These are phyloP conservation scores for Plecotus auritus DNA, from an alignment of 2,113 vertebrate genomes.

Conservation along the genomic window DNA sequence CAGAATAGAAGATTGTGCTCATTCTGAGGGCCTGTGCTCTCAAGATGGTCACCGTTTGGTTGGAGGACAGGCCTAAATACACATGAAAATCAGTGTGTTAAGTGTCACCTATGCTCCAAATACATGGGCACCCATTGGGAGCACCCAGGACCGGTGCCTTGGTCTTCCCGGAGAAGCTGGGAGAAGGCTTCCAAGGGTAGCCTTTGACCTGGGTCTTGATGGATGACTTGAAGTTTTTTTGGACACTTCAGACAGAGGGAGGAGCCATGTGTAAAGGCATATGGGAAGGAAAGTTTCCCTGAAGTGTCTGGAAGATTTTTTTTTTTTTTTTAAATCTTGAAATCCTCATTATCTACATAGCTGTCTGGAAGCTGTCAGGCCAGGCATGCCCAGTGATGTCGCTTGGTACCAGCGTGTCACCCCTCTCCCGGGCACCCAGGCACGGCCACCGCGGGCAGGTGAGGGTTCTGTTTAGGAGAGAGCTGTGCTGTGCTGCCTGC, in stretches of 20 bases:
- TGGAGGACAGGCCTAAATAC: background rate
- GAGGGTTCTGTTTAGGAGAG: background rate
- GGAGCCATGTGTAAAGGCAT: background rate
- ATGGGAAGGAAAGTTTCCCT: background rate
- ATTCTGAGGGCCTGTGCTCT: background rate
- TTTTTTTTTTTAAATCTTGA: background rate
- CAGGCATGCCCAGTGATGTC: fast-evolving
- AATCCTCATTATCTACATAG: background rate
- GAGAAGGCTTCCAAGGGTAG: background rate
- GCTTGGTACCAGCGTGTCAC: background rate
- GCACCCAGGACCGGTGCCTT: background rate
- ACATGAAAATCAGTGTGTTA: background rate
- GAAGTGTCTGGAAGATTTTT: background rate
- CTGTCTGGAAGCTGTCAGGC: background rate
- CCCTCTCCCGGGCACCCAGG: background rate
- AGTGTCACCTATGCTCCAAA: too few relatives aligned
- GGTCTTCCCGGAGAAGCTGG: background rate
- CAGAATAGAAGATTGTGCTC: background rate
- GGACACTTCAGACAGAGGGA: background rate
- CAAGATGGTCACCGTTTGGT: background rate
- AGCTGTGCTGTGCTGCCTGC: fast-evolving
- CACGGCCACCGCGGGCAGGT: fast-evolving
- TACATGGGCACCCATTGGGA: background rate
- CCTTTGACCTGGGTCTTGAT: background rate
- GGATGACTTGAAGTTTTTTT: background rate